Evolutionary conservation across 2,113 vertebrate species (phyloP).

Genomic region (Argyrosomus japonicus): DNA sequence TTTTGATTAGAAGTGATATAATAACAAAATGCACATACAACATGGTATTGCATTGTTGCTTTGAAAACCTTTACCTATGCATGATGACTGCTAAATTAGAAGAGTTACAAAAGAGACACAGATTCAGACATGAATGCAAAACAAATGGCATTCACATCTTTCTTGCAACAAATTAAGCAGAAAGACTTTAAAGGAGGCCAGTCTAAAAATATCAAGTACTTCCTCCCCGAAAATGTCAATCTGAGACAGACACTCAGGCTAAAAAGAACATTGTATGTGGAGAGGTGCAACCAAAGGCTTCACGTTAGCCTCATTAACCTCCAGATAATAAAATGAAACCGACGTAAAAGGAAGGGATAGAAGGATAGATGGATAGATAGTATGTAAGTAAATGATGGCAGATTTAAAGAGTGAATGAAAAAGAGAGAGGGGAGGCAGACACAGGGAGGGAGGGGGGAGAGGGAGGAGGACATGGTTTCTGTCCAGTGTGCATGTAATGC

Average conservation of each 20-base stretch:
- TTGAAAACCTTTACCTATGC: neutral
- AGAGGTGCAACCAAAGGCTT: slow-evolving; percentile 9
- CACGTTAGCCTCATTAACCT: slow-evolving; percentile 39
- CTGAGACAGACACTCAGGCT: neutral
- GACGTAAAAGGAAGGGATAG: neutral
- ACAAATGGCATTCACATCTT: neutral
- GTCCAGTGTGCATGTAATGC: slow-evolving; percentile 60
- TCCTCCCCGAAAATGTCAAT: slow-evolving; percentile 22
- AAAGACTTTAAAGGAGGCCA: slow-evolving; percentile 18
- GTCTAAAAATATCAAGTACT: slow-evolving; percentile 21
- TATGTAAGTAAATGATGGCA: neutral
- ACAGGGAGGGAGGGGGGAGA: neutral
- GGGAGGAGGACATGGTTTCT: slow-evolving; percentile 21
- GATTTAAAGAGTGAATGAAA: neutral
- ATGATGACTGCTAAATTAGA: neutral
- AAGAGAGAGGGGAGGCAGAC: neutral
- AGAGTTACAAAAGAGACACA: too few species aligned
- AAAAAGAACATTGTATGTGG: slow-evolving; percentile 4
- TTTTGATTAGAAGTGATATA: too few species aligned
- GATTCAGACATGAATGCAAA: neutral
- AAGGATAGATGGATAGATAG: neutral
- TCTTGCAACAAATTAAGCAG: neutral
- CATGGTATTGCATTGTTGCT: too few species aligned
- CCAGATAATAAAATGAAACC: neutral
- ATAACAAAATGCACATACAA: too few species aligned